Conservation (phyloP, 2,113 vertebrate genomes). For the Eulemur macaco region DNA sequence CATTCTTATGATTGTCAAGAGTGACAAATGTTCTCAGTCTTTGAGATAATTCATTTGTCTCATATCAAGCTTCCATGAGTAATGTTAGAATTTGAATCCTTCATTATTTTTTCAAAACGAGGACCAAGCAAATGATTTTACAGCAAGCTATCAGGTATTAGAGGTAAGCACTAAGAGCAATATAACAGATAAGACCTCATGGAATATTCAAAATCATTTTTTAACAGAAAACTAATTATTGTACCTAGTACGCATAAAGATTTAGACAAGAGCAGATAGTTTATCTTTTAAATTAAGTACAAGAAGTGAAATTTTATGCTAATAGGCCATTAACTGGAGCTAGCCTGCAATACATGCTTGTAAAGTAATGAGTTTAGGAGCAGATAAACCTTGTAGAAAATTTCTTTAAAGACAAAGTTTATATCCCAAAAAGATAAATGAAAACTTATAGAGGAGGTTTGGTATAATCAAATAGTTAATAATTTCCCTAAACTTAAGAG, state of each 20-base stretch:
- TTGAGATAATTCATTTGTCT: constrained; percentile 27
- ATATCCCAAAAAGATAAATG: constrained; percentile 13
- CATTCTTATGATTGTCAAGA: constrained; percentile 8
- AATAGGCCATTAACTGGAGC: constrained; percentile 14
- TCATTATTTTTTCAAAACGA: constrained; percentile 60
- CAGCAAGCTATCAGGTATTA: constrained; percentile 22
- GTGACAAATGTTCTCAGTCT: neutral
- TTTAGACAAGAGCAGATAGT: constrained; percentile 58
- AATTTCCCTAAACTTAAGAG: neutral
- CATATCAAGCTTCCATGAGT: constrained; percentile 15
- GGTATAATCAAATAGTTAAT: constrained; percentile 21
- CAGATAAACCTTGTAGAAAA: neutral
- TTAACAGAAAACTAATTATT: constrained; percentile 65
- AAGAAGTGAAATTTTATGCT: constrained; percentile 54
- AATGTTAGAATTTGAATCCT: constrained; percentile 41
- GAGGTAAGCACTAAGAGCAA: constrained; percentile 27
- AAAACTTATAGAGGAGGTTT: neutral
- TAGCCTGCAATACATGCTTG: neutral
- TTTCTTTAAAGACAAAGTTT: constrained; percentile 4
- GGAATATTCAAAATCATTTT: constrained; percentile 64
- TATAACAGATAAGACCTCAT: constrained; percentile 34
- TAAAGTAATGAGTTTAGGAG: constrained; percentile 53
- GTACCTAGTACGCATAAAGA: constrained; percentile 39
- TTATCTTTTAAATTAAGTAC: constrained; percentile 67
- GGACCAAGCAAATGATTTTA: constrained; percentile 47